These are phyloP conservation scores for Ethmia dodecea DNA, from an alignment of 2,888 invertebrate genomes.

Conservation along the genomic window DNA sequence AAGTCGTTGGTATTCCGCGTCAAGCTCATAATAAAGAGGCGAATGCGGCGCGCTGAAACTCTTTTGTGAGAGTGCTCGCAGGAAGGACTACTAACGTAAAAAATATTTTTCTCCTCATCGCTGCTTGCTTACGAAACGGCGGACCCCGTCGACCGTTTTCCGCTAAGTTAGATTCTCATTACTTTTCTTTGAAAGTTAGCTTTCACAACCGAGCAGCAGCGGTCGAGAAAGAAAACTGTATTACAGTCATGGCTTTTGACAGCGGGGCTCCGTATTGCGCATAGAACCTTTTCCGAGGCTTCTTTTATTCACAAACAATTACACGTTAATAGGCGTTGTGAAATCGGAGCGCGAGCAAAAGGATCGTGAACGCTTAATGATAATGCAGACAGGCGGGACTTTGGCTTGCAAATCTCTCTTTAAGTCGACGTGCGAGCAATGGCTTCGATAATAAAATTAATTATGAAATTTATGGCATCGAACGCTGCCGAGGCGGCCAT, in stretches of 20 bases:
- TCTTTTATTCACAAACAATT: constrained; percentile 62
- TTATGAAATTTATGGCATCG: constrained; percentile 61
- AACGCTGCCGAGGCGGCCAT: constrained; percentile 33
- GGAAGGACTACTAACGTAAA: constrained; percentile 49
- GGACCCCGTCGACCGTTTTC: constrained; percentile 55
- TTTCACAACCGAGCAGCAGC: constrained; percentile 57
- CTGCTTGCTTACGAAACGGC: constrained; percentile 43
- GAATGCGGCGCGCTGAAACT: constrained; percentile 33
- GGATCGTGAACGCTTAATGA: constrained; percentile 63
- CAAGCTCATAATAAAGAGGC: constrained; percentile 53
- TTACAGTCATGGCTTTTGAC: constrained; percentile 65
- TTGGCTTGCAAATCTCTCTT: constrained; percentile 61
- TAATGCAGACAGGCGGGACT: constrained; percentile 53
- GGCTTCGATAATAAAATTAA: constrained; percentile 65
- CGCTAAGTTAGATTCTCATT: constrained; percentile 73
- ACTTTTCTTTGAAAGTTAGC: constrained; percentile 70
- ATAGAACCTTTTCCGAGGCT: constrained; percentile 45
- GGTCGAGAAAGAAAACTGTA: constrained; percentile 61
- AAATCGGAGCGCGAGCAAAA: constrained; percentile 39
- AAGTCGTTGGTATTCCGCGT: constrained; percentile 48
- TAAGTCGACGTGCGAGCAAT: constrained; percentile 64
- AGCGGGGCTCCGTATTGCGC: constrained; percentile 32
- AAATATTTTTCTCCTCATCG: constrained; percentile 56
- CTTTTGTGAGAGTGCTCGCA: constrained; percentile 46
- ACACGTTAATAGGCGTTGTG: constrained; percentile 50